A percentile compares a stretch with the other conserved stretches of the same genome.
Conservation (phyloP, 2,888 invertebrate genomes). For the Calliphora vomitoria region DNA sequence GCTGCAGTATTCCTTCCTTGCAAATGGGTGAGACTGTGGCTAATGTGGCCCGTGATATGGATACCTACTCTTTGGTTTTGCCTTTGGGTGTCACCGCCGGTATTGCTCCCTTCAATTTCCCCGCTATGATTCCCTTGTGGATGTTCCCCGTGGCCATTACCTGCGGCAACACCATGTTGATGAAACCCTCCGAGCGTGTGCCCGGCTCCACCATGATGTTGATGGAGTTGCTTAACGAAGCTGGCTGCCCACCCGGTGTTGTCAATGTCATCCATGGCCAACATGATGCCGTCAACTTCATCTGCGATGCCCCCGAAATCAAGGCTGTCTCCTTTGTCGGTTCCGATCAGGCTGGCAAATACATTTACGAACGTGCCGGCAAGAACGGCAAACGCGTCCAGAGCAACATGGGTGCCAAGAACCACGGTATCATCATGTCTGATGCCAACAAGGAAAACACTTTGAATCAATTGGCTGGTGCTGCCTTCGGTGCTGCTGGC, state of each 20-base stretch:
- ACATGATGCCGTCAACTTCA: constrained; percentile 97
- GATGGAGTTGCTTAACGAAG: constrained; percentile 95
- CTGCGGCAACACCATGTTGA: constrained; percentile 97
- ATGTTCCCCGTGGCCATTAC: constrained; percentile 94
- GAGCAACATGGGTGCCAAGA: constrained; percentile 99
- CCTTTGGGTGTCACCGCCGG: constrained; percentile 96
- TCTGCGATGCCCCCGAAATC: constrained; percentile 98
- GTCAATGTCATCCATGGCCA: constrained; percentile 99
- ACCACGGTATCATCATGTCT: constrained; percentile 98
- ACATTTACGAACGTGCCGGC: constrained; percentile 97
- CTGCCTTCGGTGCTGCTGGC: constrained; percentile 99
- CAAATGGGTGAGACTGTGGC: constrained; percentile 96
- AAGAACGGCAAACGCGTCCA: constrained; percentile 97
- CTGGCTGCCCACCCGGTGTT: constrained; percentile 97
- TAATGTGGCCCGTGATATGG: constrained; percentile 95
- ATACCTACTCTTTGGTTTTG: constrained; percentile 95
- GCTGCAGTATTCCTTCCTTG: constrained; percentile 95
- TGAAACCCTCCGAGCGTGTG: constrained; percentile 99
- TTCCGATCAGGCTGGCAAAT: constrained; percentile 97
- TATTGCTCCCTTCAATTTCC: constrained; percentile 99
- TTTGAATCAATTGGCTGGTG: constrained; percentile 95
- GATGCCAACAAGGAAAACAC: constrained; percentile 99
- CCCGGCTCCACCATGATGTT: constrained; percentile 98
- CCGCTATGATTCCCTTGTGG: constrained; percentile 99
- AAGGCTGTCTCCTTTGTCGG: constrained; percentile 99